These are phyloP conservation scores for Ophion slaviceki DNA, from an alignment of 2,888 invertebrate species.

Conservation along the genomic window DNA sequence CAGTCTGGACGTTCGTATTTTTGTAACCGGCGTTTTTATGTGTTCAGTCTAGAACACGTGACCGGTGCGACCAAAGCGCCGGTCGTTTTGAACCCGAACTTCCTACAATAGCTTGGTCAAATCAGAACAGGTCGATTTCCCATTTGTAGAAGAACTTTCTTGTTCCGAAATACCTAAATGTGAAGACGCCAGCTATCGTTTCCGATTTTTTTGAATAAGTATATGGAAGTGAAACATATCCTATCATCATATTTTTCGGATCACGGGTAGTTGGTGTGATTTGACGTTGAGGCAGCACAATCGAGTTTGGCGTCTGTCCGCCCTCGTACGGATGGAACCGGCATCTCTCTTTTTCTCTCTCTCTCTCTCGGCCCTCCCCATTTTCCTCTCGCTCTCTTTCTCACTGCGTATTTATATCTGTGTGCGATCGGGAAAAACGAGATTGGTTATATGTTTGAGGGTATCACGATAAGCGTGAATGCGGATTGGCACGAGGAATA, in stretches of 20 bases:
- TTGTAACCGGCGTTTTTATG: no score
- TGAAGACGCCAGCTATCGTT: neutral
- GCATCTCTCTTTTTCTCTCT: neutral
- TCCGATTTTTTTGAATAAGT: neutral
- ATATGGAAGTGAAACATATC: neutral
- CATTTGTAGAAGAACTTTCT: no score
- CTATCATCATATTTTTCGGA: conserved; percentile 38
- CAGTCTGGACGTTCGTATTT: no score
- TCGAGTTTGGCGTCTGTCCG: conserved; percentile 43
- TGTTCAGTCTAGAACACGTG: no score
- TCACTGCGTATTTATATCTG: conserved; percentile 26
- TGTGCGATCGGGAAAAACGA: conserved; percentile 52
- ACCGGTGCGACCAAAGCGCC: no score
- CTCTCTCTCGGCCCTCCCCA: no score
- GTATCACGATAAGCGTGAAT: conserved; percentile 70
- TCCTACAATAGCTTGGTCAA: no score
- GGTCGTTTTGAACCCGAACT: no score
- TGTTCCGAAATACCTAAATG: no score
- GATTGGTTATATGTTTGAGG: conserved; percentile 67
- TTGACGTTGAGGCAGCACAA: conserved; percentile 44
- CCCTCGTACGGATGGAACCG: conserved; percentile 19
- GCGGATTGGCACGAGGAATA: conserved; percentile 72
- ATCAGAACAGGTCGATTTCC: no score
- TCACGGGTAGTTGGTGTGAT: conserved; percentile 26
- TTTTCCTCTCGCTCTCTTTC: neutral